Conservation (phyloP, 2,113 vertebrate genomes). For the Heloderma charlesbogerti region DNA sequence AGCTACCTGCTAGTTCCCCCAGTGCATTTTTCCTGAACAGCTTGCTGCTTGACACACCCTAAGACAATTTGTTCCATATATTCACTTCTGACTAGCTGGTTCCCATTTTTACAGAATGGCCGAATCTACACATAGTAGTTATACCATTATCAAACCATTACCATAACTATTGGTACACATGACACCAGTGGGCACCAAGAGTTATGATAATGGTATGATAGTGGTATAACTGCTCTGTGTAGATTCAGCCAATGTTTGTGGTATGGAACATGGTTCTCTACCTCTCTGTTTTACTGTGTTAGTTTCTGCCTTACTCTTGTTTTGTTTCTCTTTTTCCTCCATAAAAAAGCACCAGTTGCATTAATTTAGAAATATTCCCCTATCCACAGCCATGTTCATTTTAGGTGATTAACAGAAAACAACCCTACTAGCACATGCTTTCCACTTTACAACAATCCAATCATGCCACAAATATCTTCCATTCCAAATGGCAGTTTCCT, state of each 20-base stretch:
- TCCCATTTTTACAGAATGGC: not conserved
- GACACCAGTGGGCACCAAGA: too few species aligned
- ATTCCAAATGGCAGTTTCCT: constrained; percentile 37
- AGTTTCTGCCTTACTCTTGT: not conserved
- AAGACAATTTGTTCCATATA: not conserved
- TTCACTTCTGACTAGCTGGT: not conserved
- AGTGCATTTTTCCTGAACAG: not conserved
- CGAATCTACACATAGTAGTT: too few species aligned
- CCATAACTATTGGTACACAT: too few species aligned
- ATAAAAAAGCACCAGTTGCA: not conserved
- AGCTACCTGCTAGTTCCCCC: not conserved
- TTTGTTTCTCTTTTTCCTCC: not conserved
- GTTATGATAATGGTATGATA: too few species aligned
- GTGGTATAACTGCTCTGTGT: too few species aligned
- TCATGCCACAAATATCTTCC: constrained; percentile 51
- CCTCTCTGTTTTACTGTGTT: not conserved
- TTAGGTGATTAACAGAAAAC: constrained; percentile 47
- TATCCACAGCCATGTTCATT: constrained; percentile 19
- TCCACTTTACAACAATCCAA: constrained; percentile 44
- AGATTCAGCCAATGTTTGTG: too few species aligned
- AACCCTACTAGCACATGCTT: constrained; percentile 47
- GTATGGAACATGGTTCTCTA: not conserved
- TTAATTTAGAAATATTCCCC: constrained; percentile 34
- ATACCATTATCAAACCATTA: too few species aligned
- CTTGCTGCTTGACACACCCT: not conserved